Conservation (phyloP, 2,797 vertebrate species). For the Platyrinchus mystaceus region DNA sequence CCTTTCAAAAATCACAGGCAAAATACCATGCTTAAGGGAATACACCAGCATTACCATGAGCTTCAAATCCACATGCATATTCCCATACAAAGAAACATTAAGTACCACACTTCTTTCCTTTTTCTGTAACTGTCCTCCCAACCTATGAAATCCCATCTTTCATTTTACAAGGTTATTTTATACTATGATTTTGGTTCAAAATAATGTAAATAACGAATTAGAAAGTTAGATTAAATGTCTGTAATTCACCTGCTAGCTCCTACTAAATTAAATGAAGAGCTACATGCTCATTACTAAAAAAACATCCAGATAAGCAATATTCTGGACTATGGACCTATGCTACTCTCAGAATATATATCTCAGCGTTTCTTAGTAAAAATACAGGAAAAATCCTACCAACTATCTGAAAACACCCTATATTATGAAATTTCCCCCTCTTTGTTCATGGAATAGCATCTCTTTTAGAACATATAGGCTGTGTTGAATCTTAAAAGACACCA, state of each 20-base stretch:
- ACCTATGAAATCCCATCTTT: neutral
- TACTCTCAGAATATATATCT: neutral
- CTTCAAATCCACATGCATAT: slow-evolving; percentile 28
- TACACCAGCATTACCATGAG: slow-evolving; percentile 48
- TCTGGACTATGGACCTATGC: neutral
- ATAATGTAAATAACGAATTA: neutral
- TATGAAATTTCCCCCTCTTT: neutral
- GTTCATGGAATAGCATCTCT: neutral
- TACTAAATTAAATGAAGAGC: neutral
- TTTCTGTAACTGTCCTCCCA: neutral
- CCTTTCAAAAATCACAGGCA: slow-evolving; percentile 65
- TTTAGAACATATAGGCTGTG: neutral
- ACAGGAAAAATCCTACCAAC: neutral
- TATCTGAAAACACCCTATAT: neutral
- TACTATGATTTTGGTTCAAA: slow-evolving; percentile 25
- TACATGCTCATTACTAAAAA: neutral
- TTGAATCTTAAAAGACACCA: neutral
- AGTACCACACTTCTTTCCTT: neutral
- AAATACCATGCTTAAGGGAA: slow-evolving; percentile 41
- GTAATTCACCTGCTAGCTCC: neutral
- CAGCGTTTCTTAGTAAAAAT: neutral
- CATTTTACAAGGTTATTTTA: slow-evolving; percentile 4
- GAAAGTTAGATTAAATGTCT: neutral
- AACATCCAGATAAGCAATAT: fast-evolving
- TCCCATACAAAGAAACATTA: neutral